phyloP scores from a whole-genome alignment of 2,888 invertebrate genomes.

The Eristalinus aeneus region DNA sequence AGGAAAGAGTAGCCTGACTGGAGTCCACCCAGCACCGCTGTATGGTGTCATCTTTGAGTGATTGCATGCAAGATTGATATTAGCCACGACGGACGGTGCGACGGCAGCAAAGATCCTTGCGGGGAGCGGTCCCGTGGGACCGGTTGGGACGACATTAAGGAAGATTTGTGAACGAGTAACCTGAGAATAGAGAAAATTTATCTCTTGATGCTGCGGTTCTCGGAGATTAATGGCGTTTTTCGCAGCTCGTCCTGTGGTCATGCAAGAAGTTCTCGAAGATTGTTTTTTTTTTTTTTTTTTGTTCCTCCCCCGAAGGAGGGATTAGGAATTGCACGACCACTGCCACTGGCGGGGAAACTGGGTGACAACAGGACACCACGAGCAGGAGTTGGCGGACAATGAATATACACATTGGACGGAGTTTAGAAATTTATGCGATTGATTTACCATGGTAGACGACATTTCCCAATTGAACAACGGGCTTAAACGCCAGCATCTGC shows the following conservation, averaged over 20 bases:
- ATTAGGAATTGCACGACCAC: not conserved
- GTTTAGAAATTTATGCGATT: not conserved
- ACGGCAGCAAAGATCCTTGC: not conserved
- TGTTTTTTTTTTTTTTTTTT: too few species aligned
- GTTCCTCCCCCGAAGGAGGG: not conserved
- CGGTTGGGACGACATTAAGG: conserved; percentile 46
- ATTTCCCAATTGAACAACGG: not conserved
- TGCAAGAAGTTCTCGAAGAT: not conserved
- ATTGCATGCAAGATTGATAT: conserved; percentile 54
- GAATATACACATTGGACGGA: not conserved
- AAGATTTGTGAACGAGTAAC: conserved; percentile 59
- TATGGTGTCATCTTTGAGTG: conserved; percentile 50
- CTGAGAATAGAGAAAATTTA: conserved; percentile 47
- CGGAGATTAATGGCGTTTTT: conserved; percentile 51
- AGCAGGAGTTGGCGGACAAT: not conserved
- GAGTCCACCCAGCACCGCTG: not conserved
- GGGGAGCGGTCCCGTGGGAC: not conserved
- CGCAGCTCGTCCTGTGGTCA: conserved; percentile 32
- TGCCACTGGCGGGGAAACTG: not conserved
- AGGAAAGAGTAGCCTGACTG: conserved; percentile 7
- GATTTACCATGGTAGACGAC: not conserved
- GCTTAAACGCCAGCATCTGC: not conserved
- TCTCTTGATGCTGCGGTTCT: conserved; percentile 4
- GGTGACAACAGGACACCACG: not conserved
- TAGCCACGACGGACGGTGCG: not conserved